Evolutionary conservation across 1,140 invertebrate genomes (phyloP), one percentile per base, ranked within the genome.

Genomic region (Melipona quadrifasciata): DNA sequence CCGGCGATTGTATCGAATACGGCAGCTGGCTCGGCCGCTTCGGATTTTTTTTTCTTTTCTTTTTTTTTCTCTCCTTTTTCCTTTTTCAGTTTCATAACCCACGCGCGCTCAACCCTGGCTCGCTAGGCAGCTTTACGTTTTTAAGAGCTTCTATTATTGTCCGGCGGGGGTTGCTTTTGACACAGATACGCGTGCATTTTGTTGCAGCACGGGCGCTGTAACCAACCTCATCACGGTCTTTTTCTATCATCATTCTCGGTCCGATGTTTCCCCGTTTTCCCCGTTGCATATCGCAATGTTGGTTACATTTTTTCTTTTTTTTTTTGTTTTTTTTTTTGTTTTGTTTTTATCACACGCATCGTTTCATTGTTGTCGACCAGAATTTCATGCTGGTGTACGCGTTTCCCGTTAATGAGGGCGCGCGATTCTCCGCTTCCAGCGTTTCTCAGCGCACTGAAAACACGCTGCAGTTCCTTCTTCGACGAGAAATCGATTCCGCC

Each of bases 1-100:
- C 87, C 78, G 84, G 77, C 90, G 91, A 93, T 93, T 92, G 91
- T 91, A 91, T 92, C 91, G 86, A 87, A 89, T 89, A 87, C 86
- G 85, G 92, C 89, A 93, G 92, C 92, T 93, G 92, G 87, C 84
- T 39, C 82, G 85, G 71, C 83, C 78, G 87, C 88, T 91, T 51
- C 80, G 21, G 31, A 39, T 79, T 85, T 82, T 78, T 80, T 51
- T 19, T 31, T 31, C 4, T 27, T 21, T n/a, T n/a, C n/a, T n/a
- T n/a, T n/a, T 61, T 21, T 16, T 53, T 34, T 65, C 19, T n/a
- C 55, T 10, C 27, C 27, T 31, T 64, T 61, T 47, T 65, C 31
- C 55, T 61, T 67, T 47, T 27, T 24, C 39, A 47, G 75, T 84
- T 79, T 84, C 75, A 84, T 84, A 84, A 84, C 82, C 82, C 82